phyloP scores from a whole-genome alignment of 2,888 invertebrate species.

The Euzetes globulus region DNA sequence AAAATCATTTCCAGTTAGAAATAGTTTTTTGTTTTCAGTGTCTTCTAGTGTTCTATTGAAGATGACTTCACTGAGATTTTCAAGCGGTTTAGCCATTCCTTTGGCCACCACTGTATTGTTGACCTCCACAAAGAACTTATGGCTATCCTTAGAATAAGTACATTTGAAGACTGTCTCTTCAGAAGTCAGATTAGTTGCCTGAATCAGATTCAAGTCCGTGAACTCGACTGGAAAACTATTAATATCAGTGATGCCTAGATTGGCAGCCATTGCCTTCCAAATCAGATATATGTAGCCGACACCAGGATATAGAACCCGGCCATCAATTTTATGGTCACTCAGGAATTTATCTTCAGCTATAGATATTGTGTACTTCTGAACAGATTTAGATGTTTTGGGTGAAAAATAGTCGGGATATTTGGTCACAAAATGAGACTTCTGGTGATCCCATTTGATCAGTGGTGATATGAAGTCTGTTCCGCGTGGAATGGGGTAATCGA shows the following conservation, averaged over 20 bases:
- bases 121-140: conserved; percentile 50
- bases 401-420: conserved; percentile 20
- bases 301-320: conserved; percentile 52
- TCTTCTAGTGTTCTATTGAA: not conserved
- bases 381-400: not conserved
- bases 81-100: conserved; percentile 44
- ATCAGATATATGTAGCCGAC: conserved; percentile 57
- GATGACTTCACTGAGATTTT: not conserved
- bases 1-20: conserved; percentile 53
- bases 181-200: conserved; percentile 14
- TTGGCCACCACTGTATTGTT: conserved; percentile 46
- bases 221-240: conserved; percentile 21
- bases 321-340: conserved; percentile 59
- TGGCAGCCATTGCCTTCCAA: conserved; percentile 64
- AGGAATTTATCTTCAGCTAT: conserved; percentile 54
- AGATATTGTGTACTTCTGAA: not conserved
- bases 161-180: not conserved
- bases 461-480: conserved; percentile 29
- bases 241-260: not conserved
- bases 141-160: conserved; percentile 44
- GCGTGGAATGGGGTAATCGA: conserved; percentile 18
- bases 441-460: conserved; percentile 9
- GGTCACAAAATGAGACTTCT: conserved; percentile 10
- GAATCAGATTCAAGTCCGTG: not conserved
- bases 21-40: not conserved